Base-by-base conservation (phyloP, 2,797 vertebrate genomes). In the Triplophysa yarkandensis region DNA sequence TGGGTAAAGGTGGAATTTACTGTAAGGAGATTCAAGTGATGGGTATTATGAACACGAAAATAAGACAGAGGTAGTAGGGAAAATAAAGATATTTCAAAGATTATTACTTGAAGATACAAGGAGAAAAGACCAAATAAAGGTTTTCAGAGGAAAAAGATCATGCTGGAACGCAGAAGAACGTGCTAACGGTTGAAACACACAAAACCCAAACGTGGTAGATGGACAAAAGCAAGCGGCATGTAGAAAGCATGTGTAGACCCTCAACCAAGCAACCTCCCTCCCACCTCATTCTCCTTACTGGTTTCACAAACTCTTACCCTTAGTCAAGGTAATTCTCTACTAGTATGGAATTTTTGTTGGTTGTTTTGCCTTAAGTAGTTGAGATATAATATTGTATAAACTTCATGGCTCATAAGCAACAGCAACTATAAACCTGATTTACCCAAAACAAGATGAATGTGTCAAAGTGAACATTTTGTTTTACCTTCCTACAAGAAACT, bases 181-280 rank as follows among this genome's bases (percentile, higher is more conserved):
- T 60, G 77, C 67, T 32, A 77, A 43, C 27, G 32, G 41, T 21
- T 11, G n/a, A n/a, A n/a, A 77, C 44, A 77, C 34, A 52, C 30
- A 66, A 32, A 17, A n/a, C 28, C 44, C 50, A 69, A 13, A 39
- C 34, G 44, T 27, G 54, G 65, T 68, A n/a, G 30, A 57, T 44
- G 66, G 23, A 34, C 28, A 57, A 63, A 81, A 73, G 80, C 77
- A 77, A 73, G 74, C 72, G 66, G 79, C 61, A 10, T 52, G 55
- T 77, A 71, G 61, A 79, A 71, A 74, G 77, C 65, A 71, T 50
- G 68, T 54, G 44, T 68, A 44, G 69, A 69, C 64, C 75, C 60
- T 63, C 36, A 48, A 68, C 36, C 60, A 39, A 75, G 72, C 61
- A 5, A 55, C 43, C 61, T 64, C 48, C 28, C 61, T 65, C 69